Evolutionary conservation across 2,888 invertebrate species (phyloP).

Genomic region (Cosmia trapezina): DNA sequence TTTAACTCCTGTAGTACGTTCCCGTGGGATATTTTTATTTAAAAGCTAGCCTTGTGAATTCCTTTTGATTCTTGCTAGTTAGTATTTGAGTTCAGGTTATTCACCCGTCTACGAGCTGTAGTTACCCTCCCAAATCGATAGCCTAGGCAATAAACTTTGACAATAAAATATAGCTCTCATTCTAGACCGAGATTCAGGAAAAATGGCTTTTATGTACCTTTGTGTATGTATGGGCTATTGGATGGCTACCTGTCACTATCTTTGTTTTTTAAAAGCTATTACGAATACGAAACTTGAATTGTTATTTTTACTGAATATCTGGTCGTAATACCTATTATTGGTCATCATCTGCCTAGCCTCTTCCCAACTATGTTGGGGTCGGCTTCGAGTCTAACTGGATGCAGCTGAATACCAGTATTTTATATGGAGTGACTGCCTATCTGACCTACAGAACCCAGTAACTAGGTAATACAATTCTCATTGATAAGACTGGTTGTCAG

Average conservation of each 20-base stretch:
- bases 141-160: constrained; percentile 50
- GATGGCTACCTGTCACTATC: constrained; percentile 15
- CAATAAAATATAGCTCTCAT: constrained; percentile 54
- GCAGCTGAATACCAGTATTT: too few species aligned
- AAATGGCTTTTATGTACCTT: constrained; percentile 40
- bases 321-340: neutral
- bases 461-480: too few species aligned
- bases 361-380: too few species aligned
- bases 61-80: neutral
- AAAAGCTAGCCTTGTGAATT: neutral
- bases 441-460: too few species aligned
- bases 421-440: too few species aligned
- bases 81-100: neutral
- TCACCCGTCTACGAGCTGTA: constrained; percentile 9
- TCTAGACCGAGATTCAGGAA: constrained; percentile 38
- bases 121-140: constrained; percentile 37
- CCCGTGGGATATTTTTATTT: too few species aligned
- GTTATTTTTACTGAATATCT: constrained; percentile 6
- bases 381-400: too few species aligned
- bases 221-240: constrained; percentile 13
- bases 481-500: too few species aligned
- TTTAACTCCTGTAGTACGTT: too few species aligned
- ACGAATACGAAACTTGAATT: neutral
- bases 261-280: constrained; percentile 23
- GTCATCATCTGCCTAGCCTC: too few species aligned